Percentiles rank a stretch among this genome's conserved stretches.
These are phyloP conservation scores for Chiloscyllium plagiosum DNA, from an alignment of 2,113 vertebrate genomes.

Conservation along the genomic window DNA sequence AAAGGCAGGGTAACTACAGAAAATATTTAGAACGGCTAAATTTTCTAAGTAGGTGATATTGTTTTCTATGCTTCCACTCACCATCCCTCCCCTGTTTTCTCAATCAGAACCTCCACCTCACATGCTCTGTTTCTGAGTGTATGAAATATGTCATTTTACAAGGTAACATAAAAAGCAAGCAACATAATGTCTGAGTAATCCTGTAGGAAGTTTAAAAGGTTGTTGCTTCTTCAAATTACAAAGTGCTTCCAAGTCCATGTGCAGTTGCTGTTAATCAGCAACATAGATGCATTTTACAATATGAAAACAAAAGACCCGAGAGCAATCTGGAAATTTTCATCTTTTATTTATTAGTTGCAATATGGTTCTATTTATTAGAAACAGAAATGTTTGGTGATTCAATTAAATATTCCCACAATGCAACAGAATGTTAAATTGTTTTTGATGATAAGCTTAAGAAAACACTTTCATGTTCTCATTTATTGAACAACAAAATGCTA, in stretches of 20 bases:
- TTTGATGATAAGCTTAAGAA: background rate
- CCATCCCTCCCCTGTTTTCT: background rate
- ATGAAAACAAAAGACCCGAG: background rate
- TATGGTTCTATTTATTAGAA: background rate
- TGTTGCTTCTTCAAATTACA: constrained; percentile 10
- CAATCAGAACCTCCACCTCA: background rate
- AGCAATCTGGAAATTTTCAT: background rate
- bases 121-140: background rate
- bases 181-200: background rate
- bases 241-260: background rate
- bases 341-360: background rate
- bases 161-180: background rate
- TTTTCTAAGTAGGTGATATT: background rate
- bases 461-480: background rate
- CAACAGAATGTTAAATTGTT: background rate
- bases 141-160: background rate
- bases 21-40: background rate
- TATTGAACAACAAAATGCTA: background rate
- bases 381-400: background rate
- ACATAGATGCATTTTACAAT: background rate
- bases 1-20: background rate
- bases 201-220: background rate
- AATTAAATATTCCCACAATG: background rate
- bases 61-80: background rate
- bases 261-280: background rate